These are phyloP conservation scores for Macquaria ambigua DNA, from an alignment of 2,113 vertebrate species.

Conservation along the genomic window DNA sequence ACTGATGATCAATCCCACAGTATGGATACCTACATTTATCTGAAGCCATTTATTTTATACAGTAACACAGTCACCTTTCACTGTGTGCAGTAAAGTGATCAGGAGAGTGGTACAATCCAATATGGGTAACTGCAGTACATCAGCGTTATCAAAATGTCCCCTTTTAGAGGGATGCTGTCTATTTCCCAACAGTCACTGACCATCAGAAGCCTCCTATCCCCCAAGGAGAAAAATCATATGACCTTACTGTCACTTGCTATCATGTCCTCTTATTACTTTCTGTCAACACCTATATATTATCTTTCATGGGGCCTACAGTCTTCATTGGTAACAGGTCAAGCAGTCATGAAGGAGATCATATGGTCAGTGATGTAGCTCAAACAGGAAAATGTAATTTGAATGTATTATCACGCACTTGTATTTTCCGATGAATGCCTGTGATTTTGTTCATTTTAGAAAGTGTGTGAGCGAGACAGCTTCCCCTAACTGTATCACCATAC, in stretches of 20 bases:
- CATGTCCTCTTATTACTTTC: conserved; percentile 21
- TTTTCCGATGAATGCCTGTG: conserved; percentile 20
- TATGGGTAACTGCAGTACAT: conserved; percentile 12
- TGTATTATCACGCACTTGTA: conserved; percentile 9
- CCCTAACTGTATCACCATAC: conserved; percentile 2
- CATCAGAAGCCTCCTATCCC: background rate
- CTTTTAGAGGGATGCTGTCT: conserved; percentile 4
- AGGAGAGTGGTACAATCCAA: conserved; percentile 9
- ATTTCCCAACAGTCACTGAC: conserved; percentile 12
- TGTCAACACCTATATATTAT: conserved; percentile 17
- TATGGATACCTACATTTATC: background rate
- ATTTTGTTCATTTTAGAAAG: conserved; percentile 18
- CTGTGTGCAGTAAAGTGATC: conserved; percentile 25
- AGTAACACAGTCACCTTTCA: conserved; percentile 23
- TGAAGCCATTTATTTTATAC: background rate
- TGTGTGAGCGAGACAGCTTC: background rate
- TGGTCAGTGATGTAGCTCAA: conserved; percentile 31
- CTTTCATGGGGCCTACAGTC: background rate
- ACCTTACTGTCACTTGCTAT: conserved; percentile 25
- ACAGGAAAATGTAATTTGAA: conserved; percentile 23
- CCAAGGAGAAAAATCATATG: conserved; percentile 13
- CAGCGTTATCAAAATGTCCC: conserved; percentile 24
- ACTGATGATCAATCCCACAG: background rate
- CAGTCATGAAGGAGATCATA: conserved; percentile 12
- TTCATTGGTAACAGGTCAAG: conserved; percentile 29